Conservation (phyloP, 1,140 invertebrate genomes). For the Hypothenemus hampei region DNA sequence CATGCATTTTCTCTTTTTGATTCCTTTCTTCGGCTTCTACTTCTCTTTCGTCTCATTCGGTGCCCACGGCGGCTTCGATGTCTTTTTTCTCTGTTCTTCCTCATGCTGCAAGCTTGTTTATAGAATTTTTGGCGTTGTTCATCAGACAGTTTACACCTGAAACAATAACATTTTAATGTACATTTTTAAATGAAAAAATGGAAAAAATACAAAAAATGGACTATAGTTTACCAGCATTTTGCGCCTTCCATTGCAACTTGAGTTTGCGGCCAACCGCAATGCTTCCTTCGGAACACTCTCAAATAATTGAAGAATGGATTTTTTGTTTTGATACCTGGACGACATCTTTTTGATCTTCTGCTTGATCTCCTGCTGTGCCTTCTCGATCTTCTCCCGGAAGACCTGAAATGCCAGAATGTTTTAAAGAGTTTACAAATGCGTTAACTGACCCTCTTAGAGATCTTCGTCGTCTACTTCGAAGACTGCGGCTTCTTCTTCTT, state of each 20-base stretch:
- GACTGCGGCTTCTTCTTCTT: neutral
- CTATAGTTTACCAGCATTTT: neutral
- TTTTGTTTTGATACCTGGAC: neutral
- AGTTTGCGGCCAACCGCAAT: no score
- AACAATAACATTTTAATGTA: neutral
- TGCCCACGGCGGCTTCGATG: no score
- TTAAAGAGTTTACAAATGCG: no score
- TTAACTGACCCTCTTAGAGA: no score
- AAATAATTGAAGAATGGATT: neutral
- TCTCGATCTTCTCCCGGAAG: neutral
- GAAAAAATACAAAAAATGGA: no score
- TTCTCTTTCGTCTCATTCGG: no score
- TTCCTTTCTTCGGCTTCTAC: slow-evolving; percentile 2
- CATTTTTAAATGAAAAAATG: neutral
- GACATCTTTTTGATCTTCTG: neutral
- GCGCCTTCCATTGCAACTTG: no score
- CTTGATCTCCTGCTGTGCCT: neutral
- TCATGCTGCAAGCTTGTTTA: neutral
- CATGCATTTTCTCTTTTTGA: neutral
- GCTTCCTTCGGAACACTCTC: neutral
- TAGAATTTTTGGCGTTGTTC: neutral
- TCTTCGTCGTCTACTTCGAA: neutral
- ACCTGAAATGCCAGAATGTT: no score
- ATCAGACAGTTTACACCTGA: neutral
- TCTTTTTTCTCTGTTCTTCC: no score